phyloP scores from a whole-genome alignment of 2,888 invertebrate species.

The Amaurobius ferox region DNA sequence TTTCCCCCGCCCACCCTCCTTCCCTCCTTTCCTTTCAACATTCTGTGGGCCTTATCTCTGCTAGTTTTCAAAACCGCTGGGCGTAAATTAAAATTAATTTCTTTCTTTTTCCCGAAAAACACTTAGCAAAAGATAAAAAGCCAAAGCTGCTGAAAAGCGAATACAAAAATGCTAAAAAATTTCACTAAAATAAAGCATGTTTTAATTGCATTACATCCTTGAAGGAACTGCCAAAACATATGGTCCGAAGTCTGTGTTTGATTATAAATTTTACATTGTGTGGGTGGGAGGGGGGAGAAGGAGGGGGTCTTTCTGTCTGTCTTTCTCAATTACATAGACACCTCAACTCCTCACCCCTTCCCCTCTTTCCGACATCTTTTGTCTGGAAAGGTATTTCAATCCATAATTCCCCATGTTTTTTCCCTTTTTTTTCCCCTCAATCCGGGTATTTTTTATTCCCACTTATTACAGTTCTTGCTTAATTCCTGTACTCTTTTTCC shows the following conservation, averaged over 20 bases:
- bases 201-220: conserved; percentile 62
- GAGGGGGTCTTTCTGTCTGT: conserved; percentile 26
- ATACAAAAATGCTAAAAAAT: conserved; percentile 20
- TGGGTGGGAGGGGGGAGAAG: not conserved
- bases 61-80: conserved; percentile 37
- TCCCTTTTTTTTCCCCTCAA: not conserved
- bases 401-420: conserved; percentile 31
- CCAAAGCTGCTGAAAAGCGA: not conserved
- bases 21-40: not conserved
- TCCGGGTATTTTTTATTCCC: not conserved
- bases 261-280: conserved; percentile 59
- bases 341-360: not conserved
- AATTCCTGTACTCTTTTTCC: conserved; percentile 27
- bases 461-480: conserved; percentile 64
- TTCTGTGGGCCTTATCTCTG: not conserved
- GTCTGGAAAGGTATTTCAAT: conserved; percentile 57
- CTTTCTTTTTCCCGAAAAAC: conserved; percentile 30
- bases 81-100: conserved; percentile 70
- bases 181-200: conserved; percentile 61
- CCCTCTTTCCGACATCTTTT: conserved; percentile 8
- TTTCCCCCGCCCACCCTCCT: not conserved
- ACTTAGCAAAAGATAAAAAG: conserved; percentile 20
- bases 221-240: conserved; percentile 68
- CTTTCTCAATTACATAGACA: conserved; percentile 49
- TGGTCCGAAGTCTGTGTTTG: conserved; percentile 44